Percentiles rank a stretch among this genome's conserved stretches.
These are phyloP conservation scores for Seriola dumerili DNA, from an alignment of 2,113 vertebrate species.

Conservation along the genomic window DNA sequence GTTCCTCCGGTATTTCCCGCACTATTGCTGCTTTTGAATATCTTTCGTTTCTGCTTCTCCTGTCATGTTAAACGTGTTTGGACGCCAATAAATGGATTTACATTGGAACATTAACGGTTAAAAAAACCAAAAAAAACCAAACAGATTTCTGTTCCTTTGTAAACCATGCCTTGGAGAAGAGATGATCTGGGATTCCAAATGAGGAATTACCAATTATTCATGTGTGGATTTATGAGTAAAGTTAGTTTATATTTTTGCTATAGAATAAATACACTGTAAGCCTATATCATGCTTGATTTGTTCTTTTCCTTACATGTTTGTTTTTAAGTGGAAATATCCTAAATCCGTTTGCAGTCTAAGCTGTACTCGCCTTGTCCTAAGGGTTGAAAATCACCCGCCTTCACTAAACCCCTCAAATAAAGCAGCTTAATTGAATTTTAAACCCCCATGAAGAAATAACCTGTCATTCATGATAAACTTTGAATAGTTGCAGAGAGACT, in stretches of 20 bases:
- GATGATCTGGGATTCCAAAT: background rate
- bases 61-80: background rate
- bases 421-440: too few species aligned
- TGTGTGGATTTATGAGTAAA: slow-evolving; percentile 13
- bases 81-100: background rate
- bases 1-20: background rate
- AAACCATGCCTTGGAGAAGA: background rate
- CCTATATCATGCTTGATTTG: background rate
- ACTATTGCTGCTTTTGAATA: slow-evolving; percentile 23
- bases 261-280: slow-evolving; percentile 33
- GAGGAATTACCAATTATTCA: background rate
- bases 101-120: background rate
- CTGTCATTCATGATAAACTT: background rate
- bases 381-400: background rate
- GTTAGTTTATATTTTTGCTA: slow-evolving; percentile 48
- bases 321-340: background rate
- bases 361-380: background rate
- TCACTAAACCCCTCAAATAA: background rate
- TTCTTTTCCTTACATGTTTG: background rate
- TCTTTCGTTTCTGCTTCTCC: background rate
- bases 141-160: background rate
- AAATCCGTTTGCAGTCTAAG: too few species aligned
- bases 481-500: background rate
- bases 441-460: background rate
- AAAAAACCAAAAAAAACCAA: background rate